Evolutionary conservation across 1,140 invertebrate species (phyloP).

Genomic region (Brachionus calyciflorus): DNA sequence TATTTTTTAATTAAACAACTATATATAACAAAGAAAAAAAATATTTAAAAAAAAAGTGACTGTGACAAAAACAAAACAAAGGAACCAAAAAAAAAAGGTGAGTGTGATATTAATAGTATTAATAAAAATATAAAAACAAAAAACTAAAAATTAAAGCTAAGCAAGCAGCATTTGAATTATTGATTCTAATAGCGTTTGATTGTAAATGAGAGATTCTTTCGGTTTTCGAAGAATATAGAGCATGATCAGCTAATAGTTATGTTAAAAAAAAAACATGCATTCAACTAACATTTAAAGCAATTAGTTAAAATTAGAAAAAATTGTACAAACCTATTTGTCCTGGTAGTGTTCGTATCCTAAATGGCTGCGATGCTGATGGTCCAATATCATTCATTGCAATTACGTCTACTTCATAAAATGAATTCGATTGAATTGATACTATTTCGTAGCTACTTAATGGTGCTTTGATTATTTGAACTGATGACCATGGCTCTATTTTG

Average conservation of each 20-base stretch:
- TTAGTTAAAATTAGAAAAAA: background rate
- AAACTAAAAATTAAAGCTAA: no score
- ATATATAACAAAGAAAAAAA: background rate
- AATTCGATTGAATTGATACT: background rate
- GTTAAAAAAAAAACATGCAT: conserved; percentile 27
- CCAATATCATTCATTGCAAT: conserved; percentile 39
- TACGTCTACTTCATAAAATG: conserved; percentile 41
- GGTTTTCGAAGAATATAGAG: no score
- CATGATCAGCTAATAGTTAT: conserved; percentile 34
- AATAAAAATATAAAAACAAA: no score
- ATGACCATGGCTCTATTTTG: conserved; percentile 25
- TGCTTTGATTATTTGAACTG: background rate
- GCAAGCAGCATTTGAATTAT: no score
- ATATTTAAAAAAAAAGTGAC: no score
- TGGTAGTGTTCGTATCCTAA: conserved; percentile 17
- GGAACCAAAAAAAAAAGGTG: no score
- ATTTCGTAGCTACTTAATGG: conserved; percentile 25
- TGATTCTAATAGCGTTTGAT: no score
- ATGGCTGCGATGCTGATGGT: conserved; percentile 22
- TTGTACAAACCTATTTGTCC: conserved; percentile 24
- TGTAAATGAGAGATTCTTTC: no score
- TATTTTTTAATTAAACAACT: background rate
- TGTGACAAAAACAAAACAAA: no score
- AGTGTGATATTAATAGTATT: no score
- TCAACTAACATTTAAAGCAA: background rate